Conservation (phyloP, 30 jellyfish, hydroid and myxozoan species). For the Catostylus mosaicus region DNA sequence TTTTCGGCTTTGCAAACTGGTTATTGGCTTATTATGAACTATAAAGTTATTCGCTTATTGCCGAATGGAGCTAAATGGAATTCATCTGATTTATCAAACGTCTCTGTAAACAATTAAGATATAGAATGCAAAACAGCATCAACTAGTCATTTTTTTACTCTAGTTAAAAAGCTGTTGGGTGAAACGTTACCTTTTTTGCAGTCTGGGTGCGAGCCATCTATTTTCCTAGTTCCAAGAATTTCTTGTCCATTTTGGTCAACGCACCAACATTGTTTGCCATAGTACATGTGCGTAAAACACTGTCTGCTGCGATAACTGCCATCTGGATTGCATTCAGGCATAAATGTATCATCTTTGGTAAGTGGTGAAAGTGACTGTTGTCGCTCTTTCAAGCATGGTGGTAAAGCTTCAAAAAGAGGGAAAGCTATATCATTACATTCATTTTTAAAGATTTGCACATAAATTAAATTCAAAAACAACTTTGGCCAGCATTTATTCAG, state of each 20-base stretch:
- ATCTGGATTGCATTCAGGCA: conserved; percentile 96
- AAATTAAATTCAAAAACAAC: too few relatives aligned
- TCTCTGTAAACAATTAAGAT: too few relatives aligned
- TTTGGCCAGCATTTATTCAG: too few relatives aligned
- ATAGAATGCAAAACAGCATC: too few relatives aligned
- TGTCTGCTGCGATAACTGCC: conserved; percentile 95
- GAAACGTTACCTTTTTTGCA: conserved; percentile 94
- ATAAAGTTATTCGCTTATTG: too few relatives aligned
- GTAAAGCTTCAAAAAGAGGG: too few relatives aligned
- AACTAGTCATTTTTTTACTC: too few relatives aligned
- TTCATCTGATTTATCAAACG: not conserved
- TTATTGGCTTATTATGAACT: too few relatives aligned
- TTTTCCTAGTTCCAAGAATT: conserved; percentile 95
- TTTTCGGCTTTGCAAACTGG: too few relatives aligned
- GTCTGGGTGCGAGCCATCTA: conserved; percentile 99
- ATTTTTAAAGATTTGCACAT: too few relatives aligned
- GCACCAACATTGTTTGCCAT: conserved; percentile 99
- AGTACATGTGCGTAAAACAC: conserved; percentile 91
- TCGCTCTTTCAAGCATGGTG: conserved; percentile 93
- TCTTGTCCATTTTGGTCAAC: conserved; percentile 96
- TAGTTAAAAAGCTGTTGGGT: not conserved
- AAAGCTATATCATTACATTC: too few relatives aligned
- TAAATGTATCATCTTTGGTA: conserved; percentile 84
- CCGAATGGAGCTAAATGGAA: too few relatives aligned
- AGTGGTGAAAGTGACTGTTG: conserved; percentile 77